phyloP scores from a whole-genome alignment of 2,797 vertebrate genomes.

The Taenioides sp. region DNA sequence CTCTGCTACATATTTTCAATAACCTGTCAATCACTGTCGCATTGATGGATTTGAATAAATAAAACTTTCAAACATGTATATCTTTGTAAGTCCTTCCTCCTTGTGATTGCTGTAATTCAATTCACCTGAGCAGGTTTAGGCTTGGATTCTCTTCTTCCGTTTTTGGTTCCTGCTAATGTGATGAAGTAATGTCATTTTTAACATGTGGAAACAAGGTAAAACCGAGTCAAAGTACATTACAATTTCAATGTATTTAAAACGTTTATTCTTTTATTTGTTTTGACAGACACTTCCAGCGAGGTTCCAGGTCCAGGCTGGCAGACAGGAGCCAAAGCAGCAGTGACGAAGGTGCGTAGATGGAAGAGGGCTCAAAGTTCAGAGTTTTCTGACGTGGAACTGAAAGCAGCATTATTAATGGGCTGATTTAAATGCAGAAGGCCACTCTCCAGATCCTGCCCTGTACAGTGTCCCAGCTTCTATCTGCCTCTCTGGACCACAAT shows the following conservation, averaged over 20 bases:
- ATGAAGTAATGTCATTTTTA: not conserved
- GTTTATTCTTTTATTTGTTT: not conserved
- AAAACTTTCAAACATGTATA: slow-evolving; percentile 36
- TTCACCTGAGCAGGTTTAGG: slow-evolving; percentile 39
- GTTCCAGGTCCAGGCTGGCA: not conserved
- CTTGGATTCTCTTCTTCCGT: not conserved
- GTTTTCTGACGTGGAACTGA: not conserved
- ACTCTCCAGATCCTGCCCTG: slow-evolving; percentile 49
- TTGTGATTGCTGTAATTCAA: slow-evolving; percentile 43
- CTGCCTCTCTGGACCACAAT: slow-evolving; percentile 17
- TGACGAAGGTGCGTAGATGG: slow-evolving; percentile 28
- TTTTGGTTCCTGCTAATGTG: not conserved
- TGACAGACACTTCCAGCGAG: slow-evolving; percentile 6
- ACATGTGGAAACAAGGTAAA: slow-evolving; percentile 39
- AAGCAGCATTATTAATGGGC: not conserved
- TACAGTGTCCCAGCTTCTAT: slow-evolving; percentile 69
- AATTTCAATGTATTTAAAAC: not conserved
- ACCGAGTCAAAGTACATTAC: not conserved
- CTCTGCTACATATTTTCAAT: slow-evolving; percentile 72
- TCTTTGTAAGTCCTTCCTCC: not conserved
- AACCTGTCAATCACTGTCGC: slow-evolving; percentile 68
- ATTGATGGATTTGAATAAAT: slow-evolving; percentile 62
- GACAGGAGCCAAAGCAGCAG: not conserved
- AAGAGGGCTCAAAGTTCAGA: not conserved
- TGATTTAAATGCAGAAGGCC: slow-evolving; percentile 32